Evolutionary conservation across 2,113 vertebrate genomes (phyloP), one percentile per base, ranked within the genome.

Genomic region (Athene noctua): DNA sequence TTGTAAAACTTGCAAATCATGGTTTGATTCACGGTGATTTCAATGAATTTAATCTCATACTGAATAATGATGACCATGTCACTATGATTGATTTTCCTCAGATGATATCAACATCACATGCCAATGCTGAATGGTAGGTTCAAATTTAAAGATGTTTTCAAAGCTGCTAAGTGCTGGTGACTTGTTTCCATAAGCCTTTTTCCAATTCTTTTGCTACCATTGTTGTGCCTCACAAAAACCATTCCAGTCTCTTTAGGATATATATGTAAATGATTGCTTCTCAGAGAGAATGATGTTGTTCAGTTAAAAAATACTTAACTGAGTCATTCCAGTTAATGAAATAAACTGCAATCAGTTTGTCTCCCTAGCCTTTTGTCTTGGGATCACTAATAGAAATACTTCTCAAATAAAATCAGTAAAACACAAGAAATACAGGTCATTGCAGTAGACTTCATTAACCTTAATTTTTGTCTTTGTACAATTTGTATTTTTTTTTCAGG

Each of bases 41-140:
- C 94, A 99, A 99, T 83, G 99, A 99, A 97, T 99, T 99, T 96
- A 99, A 99, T 97, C 98, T 99, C 18, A 98, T 99, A 98, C 72
- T 99, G 88, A 99, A 99, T 91, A 98, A 98, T 92, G 97, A 99
- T 20, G 99, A 99, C 95, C 98, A 97, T 80, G 98, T 99, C 88
- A 99, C 99, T 62, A 98, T 99, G 99, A 99, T 99, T 62, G 99
- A 99, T 98, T 99, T 99, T 92, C 99, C 99, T 81, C 99, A 99
- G 79, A 99, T 99, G 99, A 98, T 99, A 89, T 99, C 99, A 88
- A 99, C 99, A 20, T 99, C 99, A 11, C 99, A 99, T 95, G 26
- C 83, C 78, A 99, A 99, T 96, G 99, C 99, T 93, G 99, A 99
- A 98, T 99, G 99, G 99, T 99, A 94, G 44, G 87, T 98, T 47